phyloP scores from a whole-genome alignment of 2,797 vertebrate species.

The Huso huso region DNA sequence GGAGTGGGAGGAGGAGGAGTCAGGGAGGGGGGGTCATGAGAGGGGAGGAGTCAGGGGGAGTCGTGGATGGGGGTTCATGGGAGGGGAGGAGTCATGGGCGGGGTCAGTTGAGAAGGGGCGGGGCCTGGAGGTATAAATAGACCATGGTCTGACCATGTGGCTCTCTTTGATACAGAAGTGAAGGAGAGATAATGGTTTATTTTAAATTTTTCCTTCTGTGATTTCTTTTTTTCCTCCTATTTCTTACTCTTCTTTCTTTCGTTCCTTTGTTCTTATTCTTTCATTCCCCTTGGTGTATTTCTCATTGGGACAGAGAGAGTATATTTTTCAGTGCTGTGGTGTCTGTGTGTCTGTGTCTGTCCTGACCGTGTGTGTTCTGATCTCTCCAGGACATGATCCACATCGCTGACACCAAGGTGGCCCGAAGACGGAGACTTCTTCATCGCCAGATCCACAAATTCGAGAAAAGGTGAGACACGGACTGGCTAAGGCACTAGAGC shows the following conservation, averaged over 20 bases:
- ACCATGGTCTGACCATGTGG: fast-evolving
- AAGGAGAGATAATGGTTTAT: too few species aligned
- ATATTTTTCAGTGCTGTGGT: not conserved
- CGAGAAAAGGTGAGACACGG: conserved; percentile 75
- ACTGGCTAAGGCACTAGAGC: not conserved
- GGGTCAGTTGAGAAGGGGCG: too few species aligned
- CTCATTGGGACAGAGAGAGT: not conserved
- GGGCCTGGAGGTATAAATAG: too few species aligned
- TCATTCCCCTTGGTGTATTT: not conserved
- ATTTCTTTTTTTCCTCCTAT: too few species aligned
- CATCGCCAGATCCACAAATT: conserved; percentile 99
- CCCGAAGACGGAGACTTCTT: conserved; percentile 98
- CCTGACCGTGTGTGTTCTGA: not conserved
- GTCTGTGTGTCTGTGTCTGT: not conserved
- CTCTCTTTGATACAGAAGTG: too few species aligned
- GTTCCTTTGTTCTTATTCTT: fast-evolving
- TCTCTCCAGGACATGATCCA: conserved; percentile 88
- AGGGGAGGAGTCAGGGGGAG: too few species aligned
- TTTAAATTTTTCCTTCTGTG: too few species aligned
- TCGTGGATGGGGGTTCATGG: too few species aligned
- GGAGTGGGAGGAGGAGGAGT: too few species aligned
- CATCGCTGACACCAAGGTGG: conserved; percentile 97
- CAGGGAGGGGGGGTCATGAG: too few species aligned
- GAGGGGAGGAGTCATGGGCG: too few species aligned
- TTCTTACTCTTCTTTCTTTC: too few species aligned